Evolutionary conservation across 30 jellyfish, hydroid and myxozoan genomes (phyloP).

Genomic region (Euphysa ruthae): DNA sequence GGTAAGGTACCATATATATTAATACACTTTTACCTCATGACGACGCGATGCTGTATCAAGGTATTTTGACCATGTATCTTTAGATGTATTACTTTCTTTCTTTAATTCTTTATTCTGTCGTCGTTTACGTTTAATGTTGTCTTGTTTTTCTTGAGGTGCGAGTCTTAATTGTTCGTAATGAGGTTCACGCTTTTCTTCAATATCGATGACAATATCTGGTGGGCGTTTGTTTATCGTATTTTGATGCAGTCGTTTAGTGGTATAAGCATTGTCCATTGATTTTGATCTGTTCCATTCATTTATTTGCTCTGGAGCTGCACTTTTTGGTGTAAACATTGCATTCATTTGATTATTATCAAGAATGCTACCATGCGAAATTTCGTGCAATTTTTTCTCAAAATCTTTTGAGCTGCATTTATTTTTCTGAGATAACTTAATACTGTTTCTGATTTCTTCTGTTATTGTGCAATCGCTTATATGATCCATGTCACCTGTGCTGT

Average conservation of each 20-base stretch:
- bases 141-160: neutral
- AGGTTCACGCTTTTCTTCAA: slow-evolving; percentile 2
- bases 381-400: neutral
- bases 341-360: neutral
- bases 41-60: slow-evolving; percentile 44
- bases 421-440: no score
- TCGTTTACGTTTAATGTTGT: neutral
- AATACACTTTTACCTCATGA: slow-evolving; percentile 77
- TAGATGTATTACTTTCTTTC: slow-evolving; percentile 10
- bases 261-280: no score
- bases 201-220: slow-evolving; percentile 25
- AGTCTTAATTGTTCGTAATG: neutral
- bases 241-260: neutral
- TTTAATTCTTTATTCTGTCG: neutral
- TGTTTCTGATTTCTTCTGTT: neutral
- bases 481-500: no score
- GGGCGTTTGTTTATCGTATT: neutral
- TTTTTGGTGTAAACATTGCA: no score
- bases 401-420: no score
- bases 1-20: no score
- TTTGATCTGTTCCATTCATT: no score
- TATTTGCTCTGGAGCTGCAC: no score
- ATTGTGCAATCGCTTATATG: no score
- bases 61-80: slow-evolving; percentile 54
- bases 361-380: neutral